These are phyloP conservation scores for Chrysolina oricalcia DNA, from an alignment of 2,888 invertebrate species.

Conservation along the genomic window DNA sequence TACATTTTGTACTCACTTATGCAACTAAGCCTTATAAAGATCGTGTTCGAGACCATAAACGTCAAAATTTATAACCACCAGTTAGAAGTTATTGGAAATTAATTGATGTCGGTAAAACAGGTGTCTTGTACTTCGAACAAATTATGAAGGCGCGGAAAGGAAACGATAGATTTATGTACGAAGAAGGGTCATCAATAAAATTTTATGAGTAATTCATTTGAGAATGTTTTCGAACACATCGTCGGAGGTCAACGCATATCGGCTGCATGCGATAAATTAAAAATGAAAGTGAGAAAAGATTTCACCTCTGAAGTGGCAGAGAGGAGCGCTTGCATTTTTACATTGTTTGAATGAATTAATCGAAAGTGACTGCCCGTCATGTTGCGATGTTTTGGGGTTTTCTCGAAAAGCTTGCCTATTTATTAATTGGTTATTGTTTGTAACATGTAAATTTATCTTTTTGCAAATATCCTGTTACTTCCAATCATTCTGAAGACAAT, in stretches of 20 bases:
- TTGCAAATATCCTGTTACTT: too few species aligned
- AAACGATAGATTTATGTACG: conserved; percentile 23
- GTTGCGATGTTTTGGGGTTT: not conserved
- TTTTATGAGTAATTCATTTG: conserved; percentile 34
- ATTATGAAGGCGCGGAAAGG: conserved; percentile 29
- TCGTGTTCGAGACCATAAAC: conserved; percentile 33
- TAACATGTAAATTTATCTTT: too few species aligned
- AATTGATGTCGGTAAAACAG: conserved; percentile 42
- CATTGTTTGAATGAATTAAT: conserved; percentile 5
- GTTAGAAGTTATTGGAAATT: conserved; percentile 40
- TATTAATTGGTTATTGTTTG: too few species aligned
- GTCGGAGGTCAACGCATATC: conserved; percentile 40
- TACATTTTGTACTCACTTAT: not conserved
- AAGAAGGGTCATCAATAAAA: conserved; percentile 23
- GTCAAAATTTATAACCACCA: conserved; percentile 29
- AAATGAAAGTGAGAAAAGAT: conserved; percentile 51
- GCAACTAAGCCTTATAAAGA: conserved; percentile 14
- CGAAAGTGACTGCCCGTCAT: not conserved
- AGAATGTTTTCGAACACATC: conserved; percentile 2
- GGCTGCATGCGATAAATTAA: conserved; percentile 44
- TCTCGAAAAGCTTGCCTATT: too few species aligned
- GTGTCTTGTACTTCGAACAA: conserved; percentile 33
- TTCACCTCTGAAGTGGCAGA: conserved; percentile 39
- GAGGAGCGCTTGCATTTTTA: not conserved
- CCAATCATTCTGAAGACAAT: too few species aligned